Evolutionary conservation across 1,140 invertebrate species (phyloP).

Genomic region (Drosophila obscura): DNA sequence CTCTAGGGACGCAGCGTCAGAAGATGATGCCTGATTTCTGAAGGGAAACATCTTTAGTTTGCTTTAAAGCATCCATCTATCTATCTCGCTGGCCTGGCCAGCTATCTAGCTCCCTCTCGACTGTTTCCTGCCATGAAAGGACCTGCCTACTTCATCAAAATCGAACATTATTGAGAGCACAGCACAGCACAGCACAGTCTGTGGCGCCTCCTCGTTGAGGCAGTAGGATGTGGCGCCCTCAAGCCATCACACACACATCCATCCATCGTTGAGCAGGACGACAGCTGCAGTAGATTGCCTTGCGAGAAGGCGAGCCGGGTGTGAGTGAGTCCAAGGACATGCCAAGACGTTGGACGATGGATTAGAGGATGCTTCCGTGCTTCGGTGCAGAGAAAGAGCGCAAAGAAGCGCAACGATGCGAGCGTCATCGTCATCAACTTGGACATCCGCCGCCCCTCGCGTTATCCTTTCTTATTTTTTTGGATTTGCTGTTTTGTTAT

Average conservation of each 20-base stretch:
- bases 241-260: constrained; percentile 46
- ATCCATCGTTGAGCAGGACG: constrained; percentile 58
- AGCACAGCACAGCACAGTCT: constrained; percentile 31
- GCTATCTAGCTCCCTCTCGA: not conserved
- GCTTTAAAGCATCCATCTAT: not conserved
- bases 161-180: constrained; percentile 45
- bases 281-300: constrained; percentile 74
- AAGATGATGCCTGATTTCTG: not conserved
- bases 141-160: constrained; percentile 64
- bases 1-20: not conserved
- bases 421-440: constrained; percentile 59
- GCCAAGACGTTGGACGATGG: constrained; percentile 67
- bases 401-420: constrained; percentile 13
- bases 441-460: constrained; percentile 47
- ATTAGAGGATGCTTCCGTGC: constrained; percentile 62
- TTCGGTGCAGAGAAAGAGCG: constrained; percentile 2
- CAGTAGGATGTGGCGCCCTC: constrained; percentile 17
- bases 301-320: constrained; percentile 21
- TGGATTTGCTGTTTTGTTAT: constrained; percentile 79
- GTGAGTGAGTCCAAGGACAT: constrained; percentile 61
- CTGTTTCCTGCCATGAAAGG: no score
- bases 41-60: no score
- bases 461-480: constrained; percentile 66
- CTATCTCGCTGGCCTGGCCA: not conserved
- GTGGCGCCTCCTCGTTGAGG: constrained; percentile 24